Evolutionary conservation across 2,113 vertebrate species (phyloP).

Genomic region (Takifugu flavidus): DNA sequence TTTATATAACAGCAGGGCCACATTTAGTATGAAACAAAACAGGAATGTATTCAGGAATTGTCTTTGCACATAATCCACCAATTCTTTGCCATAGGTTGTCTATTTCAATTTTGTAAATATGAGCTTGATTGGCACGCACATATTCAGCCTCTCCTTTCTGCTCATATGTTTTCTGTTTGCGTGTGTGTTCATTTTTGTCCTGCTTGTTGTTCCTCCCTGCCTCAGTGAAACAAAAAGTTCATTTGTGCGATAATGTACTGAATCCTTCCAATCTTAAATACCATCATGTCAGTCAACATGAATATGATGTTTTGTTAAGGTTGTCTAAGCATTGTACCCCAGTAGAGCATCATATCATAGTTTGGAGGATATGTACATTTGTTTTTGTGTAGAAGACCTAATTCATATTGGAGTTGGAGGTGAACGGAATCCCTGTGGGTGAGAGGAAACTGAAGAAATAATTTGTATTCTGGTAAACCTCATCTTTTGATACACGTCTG

Average conservation of each 20-base stretch:
- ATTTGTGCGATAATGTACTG: constrained; percentile 32
- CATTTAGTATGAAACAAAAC: background rate
- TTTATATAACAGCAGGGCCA: background rate
- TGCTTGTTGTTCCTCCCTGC: constrained; percentile 23
- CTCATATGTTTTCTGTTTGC: constrained; percentile 37
- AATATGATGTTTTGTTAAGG: constrained; percentile 32
- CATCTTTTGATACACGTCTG: constrained; percentile 36
- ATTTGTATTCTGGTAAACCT: constrained; percentile 86
- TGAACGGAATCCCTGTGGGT: constrained; percentile 90
- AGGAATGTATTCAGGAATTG: background rate
- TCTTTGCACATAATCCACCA: background rate
- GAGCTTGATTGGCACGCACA: background rate
- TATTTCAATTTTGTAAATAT: constrained; percentile 6
- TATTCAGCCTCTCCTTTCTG: constrained; percentile 6
- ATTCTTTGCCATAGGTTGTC: background rate
- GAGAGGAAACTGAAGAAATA: constrained; percentile 94
- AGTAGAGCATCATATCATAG: constrained; percentile 23
- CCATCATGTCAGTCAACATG: constrained; percentile 32
- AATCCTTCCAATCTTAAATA: constrained; percentile 35
- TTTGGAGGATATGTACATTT: constrained; percentile 1
- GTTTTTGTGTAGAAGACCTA: constrained; percentile 76
- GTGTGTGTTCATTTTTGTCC: constrained; percentile 20
- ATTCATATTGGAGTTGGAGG: constrained; percentile 95
- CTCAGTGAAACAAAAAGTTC: constrained; percentile 20
- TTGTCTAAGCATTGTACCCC: constrained; percentile 12